phyloP scores from a whole-genome alignment of 2,797 vertebrate species.

The Cyprinella venusta region DNA sequence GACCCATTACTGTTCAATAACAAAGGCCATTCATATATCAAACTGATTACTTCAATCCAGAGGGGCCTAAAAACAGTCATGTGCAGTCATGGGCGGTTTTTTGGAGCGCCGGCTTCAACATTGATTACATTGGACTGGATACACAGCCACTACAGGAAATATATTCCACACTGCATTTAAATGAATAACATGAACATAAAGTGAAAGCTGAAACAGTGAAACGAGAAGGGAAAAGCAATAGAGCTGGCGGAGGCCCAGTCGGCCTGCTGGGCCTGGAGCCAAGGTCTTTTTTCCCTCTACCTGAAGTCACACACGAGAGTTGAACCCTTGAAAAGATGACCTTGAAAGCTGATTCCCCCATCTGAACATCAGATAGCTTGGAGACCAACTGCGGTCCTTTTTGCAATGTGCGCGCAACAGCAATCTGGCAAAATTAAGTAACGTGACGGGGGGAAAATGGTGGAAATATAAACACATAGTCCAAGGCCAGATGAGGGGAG shows the following conservation, averaged over 20 bases:
- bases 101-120: constrained; percentile 54
- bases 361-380: constrained; percentile 32
- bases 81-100: constrained; percentile 41
- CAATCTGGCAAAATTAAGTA: constrained; percentile 63
- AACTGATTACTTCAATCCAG: constrained; percentile 57
- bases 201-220: constrained; percentile 56
- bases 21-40: constrained; percentile 63
- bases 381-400: constrained; percentile 53
- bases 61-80: constrained; percentile 48
- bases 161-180: constrained; percentile 61
- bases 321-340: constrained; percentile 52
- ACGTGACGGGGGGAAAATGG: constrained; percentile 61
- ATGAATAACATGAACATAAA: constrained; percentile 66
- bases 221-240: constrained; percentile 31
- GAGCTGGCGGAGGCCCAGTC: constrained; percentile 45
- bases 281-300: constrained; percentile 29
- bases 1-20: constrained; percentile 60
- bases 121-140: constrained; percentile 66
- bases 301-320: constrained; percentile 49
- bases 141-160: constrained; percentile 67
- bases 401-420: constrained; percentile 59
- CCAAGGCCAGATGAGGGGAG: constrained; percentile 71
- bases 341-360: constrained; percentile 58
- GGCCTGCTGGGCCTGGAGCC: constrained; percentile 41
- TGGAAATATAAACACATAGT: constrained; percentile 77